Conservation (phyloP, 2,113 vertebrate genomes). For the Beaufortia kweichowensis region DNA sequence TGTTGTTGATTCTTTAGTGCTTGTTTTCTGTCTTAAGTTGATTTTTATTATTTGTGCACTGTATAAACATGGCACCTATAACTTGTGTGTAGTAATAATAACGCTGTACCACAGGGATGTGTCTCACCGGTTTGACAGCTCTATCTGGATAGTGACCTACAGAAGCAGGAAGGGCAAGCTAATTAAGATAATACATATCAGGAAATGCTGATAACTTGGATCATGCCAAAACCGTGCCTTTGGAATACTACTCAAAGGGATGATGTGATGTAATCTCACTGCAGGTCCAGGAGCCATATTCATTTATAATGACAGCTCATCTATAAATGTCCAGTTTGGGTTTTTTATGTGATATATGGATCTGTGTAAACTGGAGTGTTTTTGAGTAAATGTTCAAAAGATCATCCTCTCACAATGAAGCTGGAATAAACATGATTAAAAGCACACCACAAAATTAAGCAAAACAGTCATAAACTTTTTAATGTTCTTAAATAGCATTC, state of each 20-base stretch:
- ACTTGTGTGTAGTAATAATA: background rate
- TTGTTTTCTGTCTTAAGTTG: background rate
- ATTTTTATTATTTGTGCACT: background rate
- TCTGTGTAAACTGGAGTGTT: background rate
- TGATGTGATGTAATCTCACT: background rate
- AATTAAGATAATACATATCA: constrained; percentile 24
- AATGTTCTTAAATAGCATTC: constrained; percentile 63
- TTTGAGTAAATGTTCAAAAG: no score
- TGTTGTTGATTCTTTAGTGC: background rate
- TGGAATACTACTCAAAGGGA: background rate
- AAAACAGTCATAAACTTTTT: constrained; percentile 60
- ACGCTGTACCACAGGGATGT: background rate
- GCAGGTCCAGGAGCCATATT: background rate
- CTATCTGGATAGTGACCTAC: background rate
- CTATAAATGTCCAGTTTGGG: background rate
- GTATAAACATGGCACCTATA: background rate
- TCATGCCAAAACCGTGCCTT: background rate
- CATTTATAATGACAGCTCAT: constrained; percentile 2
- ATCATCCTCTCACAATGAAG: no score
- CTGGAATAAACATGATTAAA: background rate
- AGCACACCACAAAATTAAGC: constrained; percentile 50
- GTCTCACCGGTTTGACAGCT: background rate
- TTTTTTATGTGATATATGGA: background rate
- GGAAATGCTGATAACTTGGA: constrained; percentile 29
- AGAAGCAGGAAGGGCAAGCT: constrained; percentile 24